Conservation (phyloP, 53 echinoderm and acorn worm genomes). For the Zoroaster sp. region DNA sequence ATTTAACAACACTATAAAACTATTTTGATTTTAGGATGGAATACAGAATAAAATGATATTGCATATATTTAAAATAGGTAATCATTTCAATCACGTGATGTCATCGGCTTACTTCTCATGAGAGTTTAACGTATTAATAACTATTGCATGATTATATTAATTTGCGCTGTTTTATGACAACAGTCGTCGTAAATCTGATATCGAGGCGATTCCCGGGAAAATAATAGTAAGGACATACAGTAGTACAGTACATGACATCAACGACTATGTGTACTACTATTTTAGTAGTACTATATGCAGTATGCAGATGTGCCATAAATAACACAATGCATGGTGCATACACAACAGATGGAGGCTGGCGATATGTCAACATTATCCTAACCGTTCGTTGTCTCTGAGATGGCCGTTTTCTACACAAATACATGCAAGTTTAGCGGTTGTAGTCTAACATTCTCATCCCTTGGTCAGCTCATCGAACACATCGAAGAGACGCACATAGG, state of each 20-base stretch:
- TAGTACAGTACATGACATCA: background rate
- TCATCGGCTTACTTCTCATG: background rate
- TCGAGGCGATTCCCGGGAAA: slow-evolving; percentile 39
- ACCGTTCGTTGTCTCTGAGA: slow-evolving; percentile 53
- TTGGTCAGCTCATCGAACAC: slow-evolving; percentile 93
- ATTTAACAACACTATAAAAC: background rate
- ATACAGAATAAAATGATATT: background rate
- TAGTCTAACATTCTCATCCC: slow-evolving; percentile 83
- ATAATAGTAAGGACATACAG: background rate
- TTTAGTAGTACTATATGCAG: background rate
- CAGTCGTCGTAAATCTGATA: slow-evolving; percentile 29
- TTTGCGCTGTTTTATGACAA: background rate
- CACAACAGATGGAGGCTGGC: slow-evolving; percentile 11
- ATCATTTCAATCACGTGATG: background rate
- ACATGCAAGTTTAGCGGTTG: slow-evolving; percentile 95
- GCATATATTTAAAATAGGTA: background rate
- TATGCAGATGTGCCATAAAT: background rate
- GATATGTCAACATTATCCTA: slow-evolving; percentile 34
- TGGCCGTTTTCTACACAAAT: slow-evolving; percentile 97
- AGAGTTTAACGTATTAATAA: background rate
- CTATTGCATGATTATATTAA: background rate
- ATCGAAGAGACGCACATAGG: slow-evolving; percentile 98
- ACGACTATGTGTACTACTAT: no score
- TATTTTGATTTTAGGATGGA: background rate
- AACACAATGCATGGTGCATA: background rate